Evolutionary conservation across 2,113 vertebrate genomes (phyloP), one percentile per base, ranked within the genome.

Genomic region (Stigmatopora argus): DNA sequence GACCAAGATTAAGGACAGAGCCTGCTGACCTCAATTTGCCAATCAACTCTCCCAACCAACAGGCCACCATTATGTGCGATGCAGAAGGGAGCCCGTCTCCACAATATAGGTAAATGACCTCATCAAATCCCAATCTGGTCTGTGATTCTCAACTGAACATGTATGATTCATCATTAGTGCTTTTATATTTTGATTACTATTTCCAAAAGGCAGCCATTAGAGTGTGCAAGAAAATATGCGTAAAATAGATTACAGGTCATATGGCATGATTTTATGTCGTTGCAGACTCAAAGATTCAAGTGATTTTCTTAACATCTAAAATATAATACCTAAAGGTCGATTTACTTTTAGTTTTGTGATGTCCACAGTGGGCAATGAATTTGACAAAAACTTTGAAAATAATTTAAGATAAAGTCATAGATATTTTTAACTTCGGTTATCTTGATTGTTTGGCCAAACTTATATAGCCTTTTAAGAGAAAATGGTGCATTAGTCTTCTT

Each of bases 11-110:
- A 89, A 90, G 64, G 82, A 87, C 65, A 1, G 87, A 92, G 76
- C 90, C 91, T 47, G 80, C 77, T 69, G 88, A 92, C 87, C 88
- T 92, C 71, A 83, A 90, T 87, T 89, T 92, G 59, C 89, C 91
- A 18, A 85, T 89, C 80, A 84, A 79, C 79, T 85, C 89, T 53
- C 79, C 86, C 7, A 86, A 89, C 77, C 89, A 88, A 75, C 86
- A 86, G 71, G 86, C 89, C 18, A 84, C 83, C 34, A 77, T 92
- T 65, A 68, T 46, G 18, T 92, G 91, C 35, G 87, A 88, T 74
- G 90, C 91, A 1, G 86, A 84, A 21, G 90, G 90, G 35, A 82
- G 68, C 61, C 88, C 89, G 38, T 63, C 82, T 19, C 86, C 67
- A 0, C 85, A 90, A 70, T 91, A 91, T 85, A 92, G 90, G 91